phyloP scores from a whole-genome alignment of 1,140 invertebrate genomes.

The Drosophila carrolli region DNA sequence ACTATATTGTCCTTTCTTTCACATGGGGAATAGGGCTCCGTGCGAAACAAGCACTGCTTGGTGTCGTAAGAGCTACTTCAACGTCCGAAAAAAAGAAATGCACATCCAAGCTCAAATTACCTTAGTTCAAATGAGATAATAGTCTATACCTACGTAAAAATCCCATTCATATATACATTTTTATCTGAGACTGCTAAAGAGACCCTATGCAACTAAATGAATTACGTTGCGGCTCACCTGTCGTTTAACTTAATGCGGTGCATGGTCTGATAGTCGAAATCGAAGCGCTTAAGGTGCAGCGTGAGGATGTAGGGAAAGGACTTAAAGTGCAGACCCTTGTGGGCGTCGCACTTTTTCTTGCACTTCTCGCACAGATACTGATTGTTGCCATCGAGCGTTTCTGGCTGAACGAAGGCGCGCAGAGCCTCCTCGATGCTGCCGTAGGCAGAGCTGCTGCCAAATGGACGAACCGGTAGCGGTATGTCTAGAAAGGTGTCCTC shows the following conservation, averaged over 20 bases:
- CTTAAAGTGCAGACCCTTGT: conserved; percentile 95
- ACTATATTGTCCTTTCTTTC: no score
- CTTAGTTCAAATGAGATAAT: no score
- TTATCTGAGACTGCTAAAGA: no score
- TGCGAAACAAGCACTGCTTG: no score
- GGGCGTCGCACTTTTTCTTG: conserved; percentile 95
- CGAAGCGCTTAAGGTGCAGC: conserved; percentile 95
- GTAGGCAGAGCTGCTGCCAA: conserved; percentile 91
- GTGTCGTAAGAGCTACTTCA: no score
- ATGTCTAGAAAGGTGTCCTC: conserved; percentile 96
- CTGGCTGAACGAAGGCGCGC: conserved; percentile 93
- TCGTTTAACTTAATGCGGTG: conserved; percentile 96
- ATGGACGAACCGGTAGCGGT: conserved; percentile 93
- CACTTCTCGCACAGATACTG: conserved; percentile 96
- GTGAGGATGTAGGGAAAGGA: conserved; percentile 95
- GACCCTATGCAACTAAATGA: no score
- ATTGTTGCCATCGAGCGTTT: conserved; percentile 94
- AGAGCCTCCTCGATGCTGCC: conserved; percentile 94
- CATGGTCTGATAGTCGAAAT: conserved; percentile 95
- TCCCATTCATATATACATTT: no score
- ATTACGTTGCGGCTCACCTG: conserved; percentile 87
- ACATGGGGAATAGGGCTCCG: no score
- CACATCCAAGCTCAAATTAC: no score
- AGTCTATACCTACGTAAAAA: no score
- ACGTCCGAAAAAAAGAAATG: no score